A percentile compares a stretch with the other conserved stretches of the same genome.
Conservation (phyloP, 2,797 vertebrate species). For the Morelia viridis region DNA sequence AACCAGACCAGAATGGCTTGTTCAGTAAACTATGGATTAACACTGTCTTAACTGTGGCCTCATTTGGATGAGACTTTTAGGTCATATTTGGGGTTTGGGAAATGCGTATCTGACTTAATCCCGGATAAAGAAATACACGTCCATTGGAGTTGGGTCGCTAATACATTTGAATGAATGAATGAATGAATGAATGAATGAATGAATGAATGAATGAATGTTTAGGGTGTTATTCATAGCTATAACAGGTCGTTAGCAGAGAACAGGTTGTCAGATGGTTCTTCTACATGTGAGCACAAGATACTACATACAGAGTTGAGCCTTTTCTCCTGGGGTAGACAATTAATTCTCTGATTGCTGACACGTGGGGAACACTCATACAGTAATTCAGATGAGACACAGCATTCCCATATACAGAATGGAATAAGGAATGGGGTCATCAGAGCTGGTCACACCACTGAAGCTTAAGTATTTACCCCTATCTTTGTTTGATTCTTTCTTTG, state of each 20-base stretch:
- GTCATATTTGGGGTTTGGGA: not conserved
- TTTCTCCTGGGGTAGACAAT: not conserved
- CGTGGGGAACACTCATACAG: not conserved
- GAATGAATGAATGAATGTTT: not conserved
- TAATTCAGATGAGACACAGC: not conserved
- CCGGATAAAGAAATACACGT: not conserved
- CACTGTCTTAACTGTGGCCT: not conserved
- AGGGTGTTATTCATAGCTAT: not conserved
- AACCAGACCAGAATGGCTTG: not conserved
- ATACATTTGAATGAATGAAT: not conserved
- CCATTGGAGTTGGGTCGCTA: not conserved
- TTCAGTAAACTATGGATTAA: not conserved
- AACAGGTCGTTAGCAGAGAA: not conserved
- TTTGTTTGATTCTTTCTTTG: not conserved
- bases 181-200: too few relatives aligned
- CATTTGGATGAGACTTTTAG: not conserved
- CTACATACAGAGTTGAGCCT: not conserved
- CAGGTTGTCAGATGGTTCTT: too few relatives aligned
- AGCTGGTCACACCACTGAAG: not conserved
- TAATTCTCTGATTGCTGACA: not conserved
- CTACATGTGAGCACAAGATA: not conserved
- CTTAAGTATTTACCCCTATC: not conserved
- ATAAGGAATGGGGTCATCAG: not conserved
- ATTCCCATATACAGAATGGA: not conserved
- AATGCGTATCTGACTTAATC: not conserved